Base-by-base conservation (phyloP, 2,113 vertebrate species). In the Motacilla tschutschensis region DNA sequence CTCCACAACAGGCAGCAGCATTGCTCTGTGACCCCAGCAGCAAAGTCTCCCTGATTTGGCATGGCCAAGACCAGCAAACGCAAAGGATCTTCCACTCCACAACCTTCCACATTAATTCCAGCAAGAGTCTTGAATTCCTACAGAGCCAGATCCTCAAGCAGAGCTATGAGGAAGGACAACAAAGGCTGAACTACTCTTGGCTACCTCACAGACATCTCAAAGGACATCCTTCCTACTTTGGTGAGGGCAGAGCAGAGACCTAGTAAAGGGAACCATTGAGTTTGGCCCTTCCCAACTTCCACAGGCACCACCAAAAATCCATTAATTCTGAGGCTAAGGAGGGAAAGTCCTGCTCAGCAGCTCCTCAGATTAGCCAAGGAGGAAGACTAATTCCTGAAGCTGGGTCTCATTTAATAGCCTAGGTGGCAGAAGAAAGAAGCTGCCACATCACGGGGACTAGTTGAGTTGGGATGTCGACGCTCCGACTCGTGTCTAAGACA, bases 401-500 rank as follows among this genome's bases (percentile, higher is more conserved):
- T 66, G 16, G 8, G 21, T 63, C 53, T 71, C 4, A 4, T 50
- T 76, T 70, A 40, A 31, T 7, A 54, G 47, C 21, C 48, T 59
- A 57, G 33, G 7, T 7, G 54, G 29, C 60, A 75, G 47, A 8
- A 67, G 14, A 36, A 81, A 51, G 28, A 76, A 51, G 15, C 21
- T 29, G 36, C 40, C 35, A n/a, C 55, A 15, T n/a, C 31, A 24
- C 0, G 0, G 57, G n/a, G 58, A 25, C 21, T 22, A 59, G 29
- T 0, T 63, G 28, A 51, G 31, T 1, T 59, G 48, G 12, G 41
- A 66, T 44, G 51, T 0, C 0, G 0, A 50, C 1, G 0, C 22
- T 83, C 53, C 20, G 14, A 71, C 12, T 64, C 1, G 0, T 1
- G 1, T 36, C 41, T 25, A 76, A 55, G 28, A 82, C 80, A 71